Conservation (phyloP, 2,113 vertebrate genomes). For the Microtus montanus region DNA sequence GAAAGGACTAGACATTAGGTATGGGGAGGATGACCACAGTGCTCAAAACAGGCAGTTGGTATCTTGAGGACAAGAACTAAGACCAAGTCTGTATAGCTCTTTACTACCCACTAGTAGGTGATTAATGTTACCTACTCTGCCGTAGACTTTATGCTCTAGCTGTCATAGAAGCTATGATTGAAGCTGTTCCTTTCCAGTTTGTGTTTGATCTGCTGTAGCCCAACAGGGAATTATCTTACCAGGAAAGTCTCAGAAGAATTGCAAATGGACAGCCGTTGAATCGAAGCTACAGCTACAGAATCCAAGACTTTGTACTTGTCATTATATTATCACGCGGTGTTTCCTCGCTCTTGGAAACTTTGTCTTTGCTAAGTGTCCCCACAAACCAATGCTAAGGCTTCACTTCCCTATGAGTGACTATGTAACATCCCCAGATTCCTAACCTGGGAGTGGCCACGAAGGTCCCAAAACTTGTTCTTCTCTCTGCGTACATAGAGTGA, state of each 20-base stretch:
- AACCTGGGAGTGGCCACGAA: not conserved
- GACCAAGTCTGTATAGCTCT: not conserved
- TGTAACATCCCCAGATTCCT: not conserved
- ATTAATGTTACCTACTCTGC: not conserved
- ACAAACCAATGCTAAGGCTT: not conserved
- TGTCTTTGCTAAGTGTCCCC: not conserved
- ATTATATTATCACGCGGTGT: not conserved
- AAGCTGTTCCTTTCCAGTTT: not conserved
- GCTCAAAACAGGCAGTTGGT: not conserved
- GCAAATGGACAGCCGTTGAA: not conserved
- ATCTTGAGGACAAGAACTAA: not conserved
- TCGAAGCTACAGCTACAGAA: not conserved
- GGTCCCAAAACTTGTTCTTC: not conserved
- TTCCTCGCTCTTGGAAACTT: not conserved
- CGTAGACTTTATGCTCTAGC: not conserved
- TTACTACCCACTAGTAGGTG: not conserved
- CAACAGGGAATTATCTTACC: not conserved
- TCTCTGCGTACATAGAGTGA: not conserved
- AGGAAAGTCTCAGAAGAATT: not conserved
- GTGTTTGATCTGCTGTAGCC: not conserved
- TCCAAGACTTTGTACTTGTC: not conserved
- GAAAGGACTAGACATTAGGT: not conserved
- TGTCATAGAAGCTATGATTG: not conserved
- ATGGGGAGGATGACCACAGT: not conserved
- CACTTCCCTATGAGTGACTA: not conserved